Base-by-base conservation (phyloP, 2,113 vertebrate genomes). In the Hyla sarda region DNA sequence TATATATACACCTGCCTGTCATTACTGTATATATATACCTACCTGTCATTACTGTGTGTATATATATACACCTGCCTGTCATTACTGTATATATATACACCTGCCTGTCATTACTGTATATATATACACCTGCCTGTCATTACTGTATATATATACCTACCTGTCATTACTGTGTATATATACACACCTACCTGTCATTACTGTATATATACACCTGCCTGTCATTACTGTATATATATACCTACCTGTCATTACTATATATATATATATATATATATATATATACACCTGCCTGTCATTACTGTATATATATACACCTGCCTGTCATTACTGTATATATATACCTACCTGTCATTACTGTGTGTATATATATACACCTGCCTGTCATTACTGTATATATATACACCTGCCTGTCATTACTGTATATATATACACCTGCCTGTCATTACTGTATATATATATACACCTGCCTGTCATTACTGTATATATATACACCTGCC, bases 281-380 rank as follows among this genome's bases (percentile, higher is more conserved):
- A n/a, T 45, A n/a, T 41, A 45, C 9, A 23, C 10, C 11, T 4
- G 2, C 10, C 41, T 12, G 25, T n/a, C 41, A 41, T 41, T 41
- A 41, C 41, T 41, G 41, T 8, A 41, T 41, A 41, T 41, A 41
- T 41, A 65, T 1, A 1, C 3, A 67, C 62, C 28, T 67, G 17
- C 62, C 25, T 67, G 62, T 67, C 62, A 67, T n/a, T n/a, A n/a
- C n/a, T n/a, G n/a, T n/a, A n/a, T n/a, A n/a, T 34, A 69, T 69
- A 69, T n/a, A 23, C n/a, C n/a, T n/a, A n/a, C n/a, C n/a, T n/a
- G n/a, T n/a, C 41, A 41, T 45, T n/a, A 45, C 69, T 21, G 19
- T n/a, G n/a, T n/a, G n/a, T n/a, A n/a, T n/a, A n/a, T 72, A n/a
- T 45, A n/a, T 41, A 45, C 9, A 23, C 10, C 11, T 4, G 2